Base-by-base conservation (phyloP, 2,888 invertebrate genomes). In the Pyrgus malvae region DNA sequence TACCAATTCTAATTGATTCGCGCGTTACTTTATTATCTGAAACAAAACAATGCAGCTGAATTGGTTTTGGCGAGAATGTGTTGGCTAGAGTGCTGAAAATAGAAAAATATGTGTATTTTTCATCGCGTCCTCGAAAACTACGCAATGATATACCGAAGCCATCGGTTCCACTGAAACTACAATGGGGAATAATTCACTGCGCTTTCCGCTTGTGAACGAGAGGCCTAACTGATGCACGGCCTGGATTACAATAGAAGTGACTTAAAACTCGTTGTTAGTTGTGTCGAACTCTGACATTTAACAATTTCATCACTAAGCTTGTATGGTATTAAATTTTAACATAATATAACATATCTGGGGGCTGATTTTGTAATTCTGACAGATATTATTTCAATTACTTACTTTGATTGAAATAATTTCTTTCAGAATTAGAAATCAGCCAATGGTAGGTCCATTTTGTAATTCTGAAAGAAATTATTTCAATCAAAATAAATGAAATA, bases 221-320 rank as follows among this genome's bases (percentile, higher is more conserved):
- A 72, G 74, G 69, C 70, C 68, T 72, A 75, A 74, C 75, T 70
- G 42, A 80, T 82, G 82, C 80, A 76, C 80, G 80, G 75, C 80
- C 82, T 80, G 80, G 82, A 80, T 78, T 35, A 35, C 35, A 46
- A 46, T 45, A 8, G 31, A 42, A 50, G 33, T 50, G 17, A 33
- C 41, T 50, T 33, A 33, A 41, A 33, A 33, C 12, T 23, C 16
- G 16, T 2, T 11, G n/a, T n/a, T 21, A 40, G 38, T 40, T 37
- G 37, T 17, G 17, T 17, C 16, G 17, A 37, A n/a, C n/a, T 37
- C 17, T 17, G 17, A 37, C 4, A n/a, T n/a, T n/a, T n/a, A n/a
- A n/a, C n/a, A n/a, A n/a, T n/a, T n/a, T n/a, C n/a, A n/a, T n/a
- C n/a, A n/a, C n/a, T n/a, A n/a, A n/a, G n/a, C n/a, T n/a, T n/a